phyloP scores from a whole-genome alignment of 2,888 invertebrate genomes.

The Caenorhabditis macrosperma region DNA sequence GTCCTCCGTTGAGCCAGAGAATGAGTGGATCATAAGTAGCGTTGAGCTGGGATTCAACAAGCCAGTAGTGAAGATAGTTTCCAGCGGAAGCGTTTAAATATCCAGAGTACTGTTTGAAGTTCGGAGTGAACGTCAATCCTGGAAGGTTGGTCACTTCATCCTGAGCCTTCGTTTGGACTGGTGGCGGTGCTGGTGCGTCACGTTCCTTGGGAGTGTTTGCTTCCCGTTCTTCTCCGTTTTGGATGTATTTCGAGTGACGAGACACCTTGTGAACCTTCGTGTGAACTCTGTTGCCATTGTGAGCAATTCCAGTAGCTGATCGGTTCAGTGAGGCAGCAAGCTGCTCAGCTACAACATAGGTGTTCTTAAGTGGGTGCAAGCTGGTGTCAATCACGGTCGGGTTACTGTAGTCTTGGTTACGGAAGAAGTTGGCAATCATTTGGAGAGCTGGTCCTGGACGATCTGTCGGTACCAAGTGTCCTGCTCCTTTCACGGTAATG shows the following conservation, averaged over 20 bases:
- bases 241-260: not conserved
- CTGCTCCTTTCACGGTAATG: constrained; percentile 83
- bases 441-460: constrained; percentile 88
- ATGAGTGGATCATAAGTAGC: constrained; percentile 81
- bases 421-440: constrained; percentile 85
- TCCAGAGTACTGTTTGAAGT: constrained; percentile 82
- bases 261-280: constrained; percentile 41
- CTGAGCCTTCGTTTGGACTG: constrained; percentile 36
- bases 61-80: constrained; percentile 82
- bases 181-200: constrained; percentile 61
- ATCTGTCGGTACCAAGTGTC: constrained; percentile 89
- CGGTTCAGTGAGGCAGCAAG: constrained; percentile 34
- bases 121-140: constrained; percentile 72
- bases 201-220: constrained; percentile 16
- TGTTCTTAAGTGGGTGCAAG: constrained; percentile 45
- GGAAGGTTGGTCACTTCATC: constrained; percentile 69
- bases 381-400: constrained; percentile 45
- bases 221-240: constrained; percentile 14
- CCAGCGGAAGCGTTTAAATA: constrained; percentile 75
- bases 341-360: constrained; percentile 50
- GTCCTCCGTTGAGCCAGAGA: constrained; percentile 81
- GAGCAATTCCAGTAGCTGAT: constrained; percentile 20
- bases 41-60: constrained; percentile 72
- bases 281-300: constrained; percentile 56
- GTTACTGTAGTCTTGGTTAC: constrained; percentile 67